A percentile compares a stretch with the other conserved stretches of the same genome.
Conservation (phyloP, 2,797 vertebrate species). For the Catostomus latipinnis region DNA sequence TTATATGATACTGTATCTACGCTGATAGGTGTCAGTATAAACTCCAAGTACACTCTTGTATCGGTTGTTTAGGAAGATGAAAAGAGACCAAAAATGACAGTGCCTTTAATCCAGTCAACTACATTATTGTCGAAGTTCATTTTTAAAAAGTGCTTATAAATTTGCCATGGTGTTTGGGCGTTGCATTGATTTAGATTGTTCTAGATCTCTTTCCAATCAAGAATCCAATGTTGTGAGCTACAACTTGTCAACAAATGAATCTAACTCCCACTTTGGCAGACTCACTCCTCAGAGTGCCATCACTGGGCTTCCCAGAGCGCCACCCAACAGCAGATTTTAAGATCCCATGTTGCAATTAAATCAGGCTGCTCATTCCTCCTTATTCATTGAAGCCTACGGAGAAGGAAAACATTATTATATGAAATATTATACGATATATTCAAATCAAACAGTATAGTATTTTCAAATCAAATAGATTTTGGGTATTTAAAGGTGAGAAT, state of each 20-base stretch:
- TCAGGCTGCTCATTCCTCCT: slow-evolving; percentile 65
- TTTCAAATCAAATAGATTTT: background rate
- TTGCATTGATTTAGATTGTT: background rate
- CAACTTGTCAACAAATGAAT: background rate
- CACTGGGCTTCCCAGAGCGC: background rate
- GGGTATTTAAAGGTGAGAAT: background rate
- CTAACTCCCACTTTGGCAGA: background rate
- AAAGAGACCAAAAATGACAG: background rate
- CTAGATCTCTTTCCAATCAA: background rate
- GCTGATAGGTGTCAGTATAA: no score
- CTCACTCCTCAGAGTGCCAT: background rate
- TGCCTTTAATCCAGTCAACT: background rate
- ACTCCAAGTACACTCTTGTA: no score
- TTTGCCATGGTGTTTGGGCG: no score
- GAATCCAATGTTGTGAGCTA: background rate
- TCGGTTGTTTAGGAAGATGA: background rate
- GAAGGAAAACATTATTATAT: slow-evolving; percentile 3
- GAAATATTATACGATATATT: no score
- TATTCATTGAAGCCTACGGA: slow-evolving; percentile 60
- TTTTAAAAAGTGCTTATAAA: background rate
- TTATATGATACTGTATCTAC: no score
- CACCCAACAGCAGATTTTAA: background rate
- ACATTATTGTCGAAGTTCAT: background rate
- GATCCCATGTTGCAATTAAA: background rate
- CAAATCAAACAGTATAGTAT: no score